Conservation (phyloP, 2,888 invertebrate genomes). For the Theretra japonica region DNA sequence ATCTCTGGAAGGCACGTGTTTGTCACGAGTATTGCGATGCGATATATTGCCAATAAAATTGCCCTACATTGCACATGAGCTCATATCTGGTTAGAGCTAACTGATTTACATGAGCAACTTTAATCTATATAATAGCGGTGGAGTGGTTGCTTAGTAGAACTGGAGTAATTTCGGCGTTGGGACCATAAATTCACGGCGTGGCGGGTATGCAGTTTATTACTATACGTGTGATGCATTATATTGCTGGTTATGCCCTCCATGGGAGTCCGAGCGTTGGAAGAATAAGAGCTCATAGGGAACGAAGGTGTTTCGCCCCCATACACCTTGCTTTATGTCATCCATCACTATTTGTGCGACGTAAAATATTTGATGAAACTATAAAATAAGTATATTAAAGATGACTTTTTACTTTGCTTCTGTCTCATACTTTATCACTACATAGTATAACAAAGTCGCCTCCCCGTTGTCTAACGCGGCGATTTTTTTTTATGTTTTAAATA, state of each 20-base stretch:
- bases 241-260: slow-evolving; percentile 62
- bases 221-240: slow-evolving; percentile 59
- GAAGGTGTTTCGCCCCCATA: slow-evolving; percentile 40
- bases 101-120: slow-evolving; percentile 29
- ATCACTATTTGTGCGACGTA: not conserved
- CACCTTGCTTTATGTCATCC: not conserved
- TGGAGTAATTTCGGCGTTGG: slow-evolving; percentile 51
- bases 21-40: not conserved
- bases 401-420: not conserved
- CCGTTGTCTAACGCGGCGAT: too few relatives aligned
- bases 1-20: not conserved
- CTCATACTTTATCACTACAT: not conserved
- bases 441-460: too few relatives aligned
- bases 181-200: slow-evolving; percentile 55
- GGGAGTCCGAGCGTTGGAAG: slow-evolving; percentile 57
- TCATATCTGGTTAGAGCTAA: slow-evolving; percentile 11
- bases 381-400: not conserved
- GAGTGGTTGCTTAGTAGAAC: slow-evolving; percentile 40
- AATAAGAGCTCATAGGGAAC: slow-evolving; percentile 67
- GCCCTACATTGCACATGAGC: not conserved
- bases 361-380: slow-evolving; percentile 8
- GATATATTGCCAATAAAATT: not conserved
- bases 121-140: slow-evolving; percentile 7
- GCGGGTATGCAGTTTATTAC: slow-evolving; percentile 64
- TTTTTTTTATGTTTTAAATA: too few relatives aligned